These are phyloP conservation scores for Xenopus tropicalis DNA, from an alignment of 2,113 vertebrate species.

Conservation along the genomic window UCB_Xtro_10.0 CM004448.2:107402501-107403000, in stretches of 20 bases:
- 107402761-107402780: conserved; percentile 40
- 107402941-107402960: conserved; percentile 7
- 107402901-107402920: conserved; percentile 15
- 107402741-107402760: conserved; percentile 29
- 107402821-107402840: conserved; percentile 37
- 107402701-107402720: conserved; percentile 42
- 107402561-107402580: conserved; percentile 30
- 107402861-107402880: conserved; percentile 36
- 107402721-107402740: conserved; percentile 38
- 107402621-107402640: conserved; percentile 43
- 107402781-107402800: conserved; percentile 17
- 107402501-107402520: neutral
- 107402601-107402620: conserved; percentile 41
- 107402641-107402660: conserved; percentile 34
- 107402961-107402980: conserved; percentile 21
- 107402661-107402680: conserved; percentile 39
- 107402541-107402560: neutral
- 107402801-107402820: conserved; percentile 24
- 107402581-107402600: conserved; percentile 27
- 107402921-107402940: conserved; percentile 19
- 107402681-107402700: conserved; percentile 42
- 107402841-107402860: conserved; percentile 29
- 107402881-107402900: conserved; percentile 35
- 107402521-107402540: neutral
- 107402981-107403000: conserved; percentile 16